Base-by-base conservation (phyloP, 2,797 vertebrate species). In the Chloroceryle amazona region DNA sequence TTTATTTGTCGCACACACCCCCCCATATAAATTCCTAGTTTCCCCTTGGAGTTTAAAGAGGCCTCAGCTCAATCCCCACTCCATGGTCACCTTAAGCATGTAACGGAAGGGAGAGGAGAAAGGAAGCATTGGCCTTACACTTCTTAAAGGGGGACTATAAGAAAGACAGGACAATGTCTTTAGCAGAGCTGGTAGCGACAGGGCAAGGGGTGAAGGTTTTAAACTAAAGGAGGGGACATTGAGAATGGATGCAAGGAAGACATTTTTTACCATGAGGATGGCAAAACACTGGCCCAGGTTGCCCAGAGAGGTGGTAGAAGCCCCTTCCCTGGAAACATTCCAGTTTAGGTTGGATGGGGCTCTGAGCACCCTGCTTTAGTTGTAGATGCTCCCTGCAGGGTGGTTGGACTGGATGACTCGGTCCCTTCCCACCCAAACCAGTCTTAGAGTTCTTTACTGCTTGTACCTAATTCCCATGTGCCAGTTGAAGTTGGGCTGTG, bases 21-120 rank as follows among this genome's bases (percentile, higher is more conserved):
- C 8, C 33, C 28, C 10, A 0, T 25, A 58, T 29, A 49, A 72
- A 57, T 49, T 76, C 31, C 19, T 10, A 1, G 2, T 44, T 58
- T 75, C 19, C 67, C 17, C 37, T 58, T 52, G 71, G 47, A 16
- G 39, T 49, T 20, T 47, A 19, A 6, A 1, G 33, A 11, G 54
- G 22, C 13, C 14, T n/a, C 8, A 20, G 37, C 33, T 37, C 9
- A 0, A 33, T 41, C n/a, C 47, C 52, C 0, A 1, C 8, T 22
- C 68, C 14, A 0, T 1, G 39, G 31, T 16, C 28, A 47, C 20
- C 57, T 33, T 21, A 21, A 61, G 41, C 20, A 4, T 1, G 20
- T 39, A 11, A 4, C 5, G 18, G 41, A 47, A 39, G 39, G 71
- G 22, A n/a, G 46, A 74, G 62, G 37, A 61, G 55, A 25, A 73